phyloP scores from a whole-genome alignment of 2,888 invertebrate genomes.

The Drosophila longiperda region DNA sequence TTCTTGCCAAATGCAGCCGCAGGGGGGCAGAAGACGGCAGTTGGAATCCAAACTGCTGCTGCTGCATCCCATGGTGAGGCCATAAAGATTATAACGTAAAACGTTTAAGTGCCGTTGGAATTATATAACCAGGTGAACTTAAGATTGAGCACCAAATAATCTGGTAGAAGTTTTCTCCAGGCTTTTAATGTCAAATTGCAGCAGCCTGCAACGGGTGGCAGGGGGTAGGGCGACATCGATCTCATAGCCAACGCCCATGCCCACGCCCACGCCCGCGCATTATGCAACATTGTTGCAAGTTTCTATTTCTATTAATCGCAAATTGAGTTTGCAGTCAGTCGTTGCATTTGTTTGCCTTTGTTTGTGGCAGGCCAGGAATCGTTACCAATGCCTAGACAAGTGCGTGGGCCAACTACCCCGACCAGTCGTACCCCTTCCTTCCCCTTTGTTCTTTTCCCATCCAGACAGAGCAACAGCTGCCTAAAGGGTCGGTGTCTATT shows the following conservation, averaged over 20 bases:
- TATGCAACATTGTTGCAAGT: conserved; percentile 40
- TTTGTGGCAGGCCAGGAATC: conserved; percentile 12
- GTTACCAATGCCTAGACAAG: conserved; percentile 61
- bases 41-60: conserved; percentile 2
- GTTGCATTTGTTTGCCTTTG: conserved; percentile 53
- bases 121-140: conserved; percentile 59
- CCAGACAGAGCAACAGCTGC: conserved; percentile 42
- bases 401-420: conserved; percentile 60
- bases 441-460: not conserved
- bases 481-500: conserved; percentile 55
- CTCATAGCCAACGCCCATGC: conserved; percentile 49
- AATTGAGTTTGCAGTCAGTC: conserved; percentile 63
- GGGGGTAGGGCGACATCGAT: conserved; percentile 1
- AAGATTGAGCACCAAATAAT: conserved; percentile 36
- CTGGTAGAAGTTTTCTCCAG: conserved; percentile 28
- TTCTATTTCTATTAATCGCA: conserved; percentile 41
- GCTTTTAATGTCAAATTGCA: conserved; percentile 16
- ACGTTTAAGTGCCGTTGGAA: conserved; percentile 57
- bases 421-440: not conserved
- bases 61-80: conserved; percentile 42
- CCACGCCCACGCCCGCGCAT: conserved; percentile 51
- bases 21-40: conserved; percentile 20
- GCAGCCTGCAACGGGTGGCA: conserved; percentile 12
- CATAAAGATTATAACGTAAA: conserved; percentile 65
- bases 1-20: conserved; percentile 11